Percentiles rank a stretch among this genome's conserved stretches.
Evolutionary conservation across 2,888 invertebrate genomes (phyloP).

Genomic region (Agrotis segetum): DNA sequence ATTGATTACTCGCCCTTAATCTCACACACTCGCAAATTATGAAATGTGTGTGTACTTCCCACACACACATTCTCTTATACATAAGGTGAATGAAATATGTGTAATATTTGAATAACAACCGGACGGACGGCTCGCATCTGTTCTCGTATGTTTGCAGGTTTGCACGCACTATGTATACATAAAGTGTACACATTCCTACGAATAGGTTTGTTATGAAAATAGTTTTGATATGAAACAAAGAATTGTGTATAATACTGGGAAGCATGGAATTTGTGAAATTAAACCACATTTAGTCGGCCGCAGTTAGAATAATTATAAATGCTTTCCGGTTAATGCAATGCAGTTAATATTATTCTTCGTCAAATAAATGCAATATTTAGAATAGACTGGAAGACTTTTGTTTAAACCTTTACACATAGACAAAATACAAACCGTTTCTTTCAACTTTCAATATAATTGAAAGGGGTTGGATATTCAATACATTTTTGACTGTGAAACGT

Average conservation of each 20-base stretch:
- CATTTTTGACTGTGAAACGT: no score
- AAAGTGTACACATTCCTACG: constrained; percentile 11
- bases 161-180: constrained; percentile 10
- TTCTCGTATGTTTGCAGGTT: constrained; percentile 48
- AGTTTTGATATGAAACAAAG: constrained; percentile 15
- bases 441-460: no score
- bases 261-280: not conserved
- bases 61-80: constrained; percentile 1
- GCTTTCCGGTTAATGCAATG: not conserved
- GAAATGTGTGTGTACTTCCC: not conserved
- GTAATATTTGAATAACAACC: constrained; percentile 59
- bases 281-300: not conserved
- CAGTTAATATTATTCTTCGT: no score
- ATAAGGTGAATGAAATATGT: constrained; percentile 45
- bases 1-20: not conserved
- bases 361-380: no score
- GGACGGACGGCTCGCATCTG: constrained; percentile 54
- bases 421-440: no score
- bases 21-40: constrained; percentile 8
- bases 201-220: constrained; percentile 14
- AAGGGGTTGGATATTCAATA: no score
- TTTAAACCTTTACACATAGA: no score
- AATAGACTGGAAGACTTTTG: no score
- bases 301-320: not conserved
- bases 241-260: not conserved